Conservation (phyloP, 2,113 vertebrate genomes). For the Hippopotamus amphibius region DNA sequence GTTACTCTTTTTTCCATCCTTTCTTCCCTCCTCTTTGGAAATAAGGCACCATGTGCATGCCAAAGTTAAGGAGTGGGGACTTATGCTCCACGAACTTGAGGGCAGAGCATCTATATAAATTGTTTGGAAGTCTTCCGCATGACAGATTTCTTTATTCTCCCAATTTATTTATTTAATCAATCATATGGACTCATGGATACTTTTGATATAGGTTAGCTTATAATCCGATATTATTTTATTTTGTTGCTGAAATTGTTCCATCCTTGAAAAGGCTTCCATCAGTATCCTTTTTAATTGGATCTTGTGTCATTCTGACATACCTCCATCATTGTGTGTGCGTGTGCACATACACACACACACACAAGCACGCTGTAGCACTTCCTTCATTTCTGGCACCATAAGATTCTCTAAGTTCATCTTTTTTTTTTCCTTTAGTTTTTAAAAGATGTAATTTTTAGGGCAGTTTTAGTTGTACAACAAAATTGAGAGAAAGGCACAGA, state of each 20-base stretch:
- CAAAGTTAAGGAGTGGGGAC: not conserved
- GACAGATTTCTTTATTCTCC: not conserved
- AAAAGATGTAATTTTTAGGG: no score
- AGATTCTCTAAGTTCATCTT: not conserved
- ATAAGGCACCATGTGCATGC: not conserved
- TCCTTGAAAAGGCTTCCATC: not conserved
- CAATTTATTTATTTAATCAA: not conserved
- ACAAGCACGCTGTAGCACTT: not conserved
- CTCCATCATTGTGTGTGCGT: not conserved
- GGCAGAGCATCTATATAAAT: not conserved
- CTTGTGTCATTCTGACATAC: not conserved
- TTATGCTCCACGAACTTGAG: not conserved
- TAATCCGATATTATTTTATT: not conserved
- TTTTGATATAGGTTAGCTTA: not conserved
- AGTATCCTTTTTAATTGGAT: not conserved
- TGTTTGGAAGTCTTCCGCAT: not conserved
- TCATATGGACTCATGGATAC: not conserved
- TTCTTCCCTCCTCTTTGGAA: not conserved
- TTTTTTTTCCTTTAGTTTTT: no score
- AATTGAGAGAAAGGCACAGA: no score
- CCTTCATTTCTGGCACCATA: not conserved
- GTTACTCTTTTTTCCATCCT: not conserved
- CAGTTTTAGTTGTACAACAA: no score
- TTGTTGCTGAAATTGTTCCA: not conserved
- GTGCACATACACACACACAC: rapidly evolving